These are phyloP conservation scores for Hippocampus zosterae DNA, from an alignment of 2,113 vertebrate species.

Conservation along the genomic window DNA sequence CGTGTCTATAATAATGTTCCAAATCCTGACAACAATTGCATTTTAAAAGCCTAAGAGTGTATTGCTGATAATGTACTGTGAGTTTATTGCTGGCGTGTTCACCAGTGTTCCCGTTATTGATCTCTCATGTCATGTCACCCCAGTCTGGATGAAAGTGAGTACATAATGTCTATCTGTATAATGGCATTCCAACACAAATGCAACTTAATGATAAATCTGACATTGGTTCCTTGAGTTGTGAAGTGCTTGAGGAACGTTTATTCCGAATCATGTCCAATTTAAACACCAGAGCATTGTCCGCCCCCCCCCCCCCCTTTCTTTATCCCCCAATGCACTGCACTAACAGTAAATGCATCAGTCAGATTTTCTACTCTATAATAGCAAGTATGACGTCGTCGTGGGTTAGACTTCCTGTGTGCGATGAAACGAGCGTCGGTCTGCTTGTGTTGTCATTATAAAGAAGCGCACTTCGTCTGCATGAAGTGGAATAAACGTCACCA, in stretches of 20 bases:
- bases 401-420: not conserved
- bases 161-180: not conserved
- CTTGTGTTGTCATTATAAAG: not conserved
- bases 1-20: not conserved
- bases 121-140: not conserved
- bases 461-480: not conserved
- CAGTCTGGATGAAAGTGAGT: not conserved
- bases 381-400: not conserved
- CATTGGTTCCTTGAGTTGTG: not conserved
- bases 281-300: too few relatives aligned
- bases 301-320: not conserved
- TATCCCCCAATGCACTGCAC: not conserved
- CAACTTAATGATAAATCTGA: not conserved
- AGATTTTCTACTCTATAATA: not conserved
- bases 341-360: not conserved
- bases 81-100: not conserved
- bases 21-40: not conserved
- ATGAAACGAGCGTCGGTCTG: not conserved
- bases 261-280: not conserved
- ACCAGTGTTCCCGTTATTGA: not conserved
- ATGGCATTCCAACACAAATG: not conserved
- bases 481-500: not conserved
- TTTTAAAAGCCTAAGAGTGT: not conserved
- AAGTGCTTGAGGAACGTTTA: not conserved
- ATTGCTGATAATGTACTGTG: not conserved